Evolutionary conservation across 2,888 invertebrate genomes (phyloP).

Genomic region (Hirtodrosophila histrioides): DNA sequence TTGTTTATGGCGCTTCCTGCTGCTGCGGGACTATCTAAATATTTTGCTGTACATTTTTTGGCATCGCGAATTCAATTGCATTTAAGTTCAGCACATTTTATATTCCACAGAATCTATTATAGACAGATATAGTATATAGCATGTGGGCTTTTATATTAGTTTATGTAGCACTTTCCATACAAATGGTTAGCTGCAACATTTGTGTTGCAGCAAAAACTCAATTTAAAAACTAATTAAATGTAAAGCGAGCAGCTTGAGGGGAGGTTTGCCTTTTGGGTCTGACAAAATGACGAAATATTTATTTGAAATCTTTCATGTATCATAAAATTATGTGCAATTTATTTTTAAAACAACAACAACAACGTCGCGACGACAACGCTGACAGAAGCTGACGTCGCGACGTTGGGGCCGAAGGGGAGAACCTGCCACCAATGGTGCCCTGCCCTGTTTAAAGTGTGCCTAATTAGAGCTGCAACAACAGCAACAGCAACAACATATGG

Average conservation of each 20-base stretch:
- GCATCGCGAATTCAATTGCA: constrained; percentile 11
- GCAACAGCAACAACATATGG: constrained; percentile 43
- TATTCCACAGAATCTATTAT: constrained; percentile 27
- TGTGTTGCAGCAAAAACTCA: background rate
- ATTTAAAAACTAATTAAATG: constrained; percentile 43
- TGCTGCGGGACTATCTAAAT: constrained; percentile 41
- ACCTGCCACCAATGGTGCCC: background rate
- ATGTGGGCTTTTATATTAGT: constrained; percentile 7
- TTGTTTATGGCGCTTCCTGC: constrained; percentile 38
- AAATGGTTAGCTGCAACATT: constrained; percentile 5
- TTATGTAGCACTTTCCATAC: constrained; percentile 12
- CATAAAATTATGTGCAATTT: constrained; percentile 78
- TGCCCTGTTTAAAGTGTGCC: constrained; percentile 61
- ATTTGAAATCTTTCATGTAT: constrained; percentile 80
- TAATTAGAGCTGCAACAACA: constrained; percentile 70
- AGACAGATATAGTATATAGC: background rate
- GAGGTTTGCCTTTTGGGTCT: background rate
- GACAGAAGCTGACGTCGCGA: too few species aligned
- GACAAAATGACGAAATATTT: constrained; percentile 78
- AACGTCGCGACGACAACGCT: constrained; percentile 48
- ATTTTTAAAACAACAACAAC: constrained; percentile 66
- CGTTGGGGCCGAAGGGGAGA: constrained; percentile 10
- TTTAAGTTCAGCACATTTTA: background rate
- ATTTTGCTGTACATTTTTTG: constrained; percentile 45
- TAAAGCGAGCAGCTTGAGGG: background rate